Conservation (phyloP, 2,797 vertebrate genomes). For the Sebastes aleutianus region DNA sequence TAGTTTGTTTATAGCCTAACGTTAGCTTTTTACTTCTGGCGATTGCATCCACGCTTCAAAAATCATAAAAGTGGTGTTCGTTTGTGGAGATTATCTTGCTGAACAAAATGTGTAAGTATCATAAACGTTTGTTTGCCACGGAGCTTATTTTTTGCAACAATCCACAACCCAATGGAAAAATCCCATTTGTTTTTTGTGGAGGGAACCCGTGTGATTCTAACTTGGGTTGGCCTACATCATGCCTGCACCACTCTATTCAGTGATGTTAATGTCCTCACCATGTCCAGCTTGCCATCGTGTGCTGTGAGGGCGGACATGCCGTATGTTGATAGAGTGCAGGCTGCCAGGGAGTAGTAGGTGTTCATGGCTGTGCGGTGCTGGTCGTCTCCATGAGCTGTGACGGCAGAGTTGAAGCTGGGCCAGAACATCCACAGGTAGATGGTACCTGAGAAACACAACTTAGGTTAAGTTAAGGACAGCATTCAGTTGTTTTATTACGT, state of each 20-base stretch:
- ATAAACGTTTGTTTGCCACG: no score
- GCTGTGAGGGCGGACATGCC: conserved; percentile 82
- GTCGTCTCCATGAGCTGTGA: conserved; percentile 71
- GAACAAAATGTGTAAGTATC: no score
- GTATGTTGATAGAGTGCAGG: conserved; percentile 87
- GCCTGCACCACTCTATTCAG: no score
- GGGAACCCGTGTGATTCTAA: no score
- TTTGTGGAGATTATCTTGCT: no score
- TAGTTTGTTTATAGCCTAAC: no score
- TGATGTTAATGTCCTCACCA: conserved; percentile 80
- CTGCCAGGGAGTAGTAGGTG: conserved; percentile 90
- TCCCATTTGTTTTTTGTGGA: rapidly evolving
- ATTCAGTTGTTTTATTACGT: not conserved
- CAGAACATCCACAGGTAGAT: conserved; percentile 97
- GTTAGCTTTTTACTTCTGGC: no score
- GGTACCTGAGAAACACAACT: conserved; percentile 79
- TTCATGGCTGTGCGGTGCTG: conserved; percentile 91
- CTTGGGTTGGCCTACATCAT: no score
- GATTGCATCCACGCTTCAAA: no score
- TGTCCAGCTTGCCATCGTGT: conserved; percentile 81
- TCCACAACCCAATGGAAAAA: no score
- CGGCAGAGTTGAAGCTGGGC: conserved; percentile 92
- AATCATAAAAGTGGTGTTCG: no score
- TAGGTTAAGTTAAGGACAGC: not conserved
- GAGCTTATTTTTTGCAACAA: no score